Evolutionary conservation across 2,113 vertebrate genomes (phyloP).

Genomic region (Eira barbara): DNA sequence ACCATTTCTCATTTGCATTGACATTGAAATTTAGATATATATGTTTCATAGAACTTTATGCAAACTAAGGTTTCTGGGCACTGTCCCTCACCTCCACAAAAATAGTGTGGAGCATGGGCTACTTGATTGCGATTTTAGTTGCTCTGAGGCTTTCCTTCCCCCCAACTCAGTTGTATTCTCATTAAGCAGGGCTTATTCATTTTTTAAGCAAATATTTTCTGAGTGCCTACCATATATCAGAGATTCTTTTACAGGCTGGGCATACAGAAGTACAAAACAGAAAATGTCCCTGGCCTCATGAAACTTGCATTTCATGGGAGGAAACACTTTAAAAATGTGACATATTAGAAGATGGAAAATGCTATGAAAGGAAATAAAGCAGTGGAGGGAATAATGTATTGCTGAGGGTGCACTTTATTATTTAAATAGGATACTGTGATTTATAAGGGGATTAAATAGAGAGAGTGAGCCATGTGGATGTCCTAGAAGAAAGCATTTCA

Average conservation of each 20-base stretch:
- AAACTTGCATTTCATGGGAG: background rate
- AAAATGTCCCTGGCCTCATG: background rate
- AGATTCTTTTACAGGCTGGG: background rate
- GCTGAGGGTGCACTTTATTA: background rate
- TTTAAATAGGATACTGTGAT: background rate
- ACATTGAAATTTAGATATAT: background rate
- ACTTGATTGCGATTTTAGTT: background rate
- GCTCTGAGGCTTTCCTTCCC: background rate
- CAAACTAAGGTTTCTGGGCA: background rate
- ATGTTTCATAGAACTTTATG: background rate
- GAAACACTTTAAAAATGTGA: background rate
- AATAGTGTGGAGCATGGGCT: background rate
- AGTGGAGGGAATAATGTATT: background rate
- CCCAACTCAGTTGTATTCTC: background rate
- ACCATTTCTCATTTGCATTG: conserved; percentile 1
- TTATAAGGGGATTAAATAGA: background rate
- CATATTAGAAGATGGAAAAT: background rate
- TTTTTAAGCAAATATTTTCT: conserved; percentile 26
- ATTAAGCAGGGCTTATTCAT: background rate
- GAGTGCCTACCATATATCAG: background rate
- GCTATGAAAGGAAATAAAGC: background rate
- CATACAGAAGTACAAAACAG: background rate
- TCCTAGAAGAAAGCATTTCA: background rate
- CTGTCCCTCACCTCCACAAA: background rate
- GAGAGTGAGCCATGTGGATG: background rate